Evolutionary conservation across 2,888 invertebrate species (phyloP).

Genomic region (Xiphydria camelus): DNA sequence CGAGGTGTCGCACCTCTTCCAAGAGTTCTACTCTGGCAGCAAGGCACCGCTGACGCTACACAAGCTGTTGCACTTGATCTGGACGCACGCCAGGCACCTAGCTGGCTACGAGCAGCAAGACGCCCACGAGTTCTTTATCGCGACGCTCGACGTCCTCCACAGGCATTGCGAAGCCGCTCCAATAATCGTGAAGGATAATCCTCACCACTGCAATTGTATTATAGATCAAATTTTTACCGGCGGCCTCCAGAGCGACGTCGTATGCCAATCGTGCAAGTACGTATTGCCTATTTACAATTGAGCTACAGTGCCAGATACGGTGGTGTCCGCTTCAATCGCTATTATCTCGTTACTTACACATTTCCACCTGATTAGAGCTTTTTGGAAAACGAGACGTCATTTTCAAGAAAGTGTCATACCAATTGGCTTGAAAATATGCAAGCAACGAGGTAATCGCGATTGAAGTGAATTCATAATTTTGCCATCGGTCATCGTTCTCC

Average conservation of each 20-base stretch:
- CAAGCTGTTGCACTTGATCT: slow-evolving; percentile 88
- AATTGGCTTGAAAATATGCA: too few relatives aligned
- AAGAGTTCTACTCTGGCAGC: slow-evolving; percentile 94
- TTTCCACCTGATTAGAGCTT: too few relatives aligned
- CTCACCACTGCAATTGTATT: slow-evolving; percentile 84
- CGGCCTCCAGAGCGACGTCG: slow-evolving; percentile 92
- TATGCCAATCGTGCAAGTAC: slow-evolving; percentile 90
- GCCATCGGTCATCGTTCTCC: too few relatives aligned
- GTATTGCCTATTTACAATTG: slow-evolving; percentile 41
- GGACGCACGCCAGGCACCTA: slow-evolving; percentile 94
- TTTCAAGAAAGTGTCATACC: too few relatives aligned
- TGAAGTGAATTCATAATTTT: too few relatives aligned
- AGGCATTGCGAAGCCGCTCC: slow-evolving; percentile 70
- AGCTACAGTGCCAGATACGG: too few relatives aligned
- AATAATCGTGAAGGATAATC: slow-evolving; percentile 53
- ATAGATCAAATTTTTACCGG: slow-evolving; percentile 98
- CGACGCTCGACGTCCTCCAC: slow-evolving; percentile 90
- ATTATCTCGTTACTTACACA: too few relatives aligned
- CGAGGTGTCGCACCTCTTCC: slow-evolving; percentile 93
- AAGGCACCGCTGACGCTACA: slow-evolving; percentile 87
- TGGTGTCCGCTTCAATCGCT: too few relatives aligned
- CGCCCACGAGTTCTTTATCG: slow-evolving; percentile 98
- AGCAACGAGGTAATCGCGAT: too few relatives aligned
- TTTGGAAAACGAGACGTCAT: too few relatives aligned
- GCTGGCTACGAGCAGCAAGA: slow-evolving; percentile 98